A percentile compares a stretch with the other conserved stretches of the same genome.
These are phyloP conservation scores for Pollenia labialis DNA, from an alignment of 2,888 invertebrate genomes.

Conservation along the genomic window DNA sequence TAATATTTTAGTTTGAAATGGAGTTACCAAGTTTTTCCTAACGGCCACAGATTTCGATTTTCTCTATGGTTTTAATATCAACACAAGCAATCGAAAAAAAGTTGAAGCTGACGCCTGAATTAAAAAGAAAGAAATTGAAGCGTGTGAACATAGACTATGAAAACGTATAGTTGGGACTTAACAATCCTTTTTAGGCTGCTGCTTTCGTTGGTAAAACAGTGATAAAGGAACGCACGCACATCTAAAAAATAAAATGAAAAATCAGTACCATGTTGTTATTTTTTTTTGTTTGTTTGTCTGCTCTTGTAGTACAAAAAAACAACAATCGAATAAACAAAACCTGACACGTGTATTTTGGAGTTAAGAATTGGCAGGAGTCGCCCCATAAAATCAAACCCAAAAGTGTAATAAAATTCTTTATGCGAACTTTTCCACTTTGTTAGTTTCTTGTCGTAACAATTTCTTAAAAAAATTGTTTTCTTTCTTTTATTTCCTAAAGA, in stretches of 20 bases:
- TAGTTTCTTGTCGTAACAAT: slow-evolving; percentile 63
- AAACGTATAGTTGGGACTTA: slow-evolving; percentile 18
- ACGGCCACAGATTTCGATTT: too few species aligned
- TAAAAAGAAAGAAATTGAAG: neutral
- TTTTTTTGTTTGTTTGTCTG: slow-evolving; percentile 8
- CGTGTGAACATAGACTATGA: too few species aligned
- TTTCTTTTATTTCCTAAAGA: neutral
- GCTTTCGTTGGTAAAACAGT: neutral
- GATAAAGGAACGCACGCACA: neutral
- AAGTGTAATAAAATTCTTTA: slow-evolving; percentile 66
- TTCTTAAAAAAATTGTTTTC: slow-evolving; percentile 51
- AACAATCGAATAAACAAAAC: slow-evolving; percentile 30
- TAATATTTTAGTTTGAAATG: too few species aligned
- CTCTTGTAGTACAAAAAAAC: neutral
- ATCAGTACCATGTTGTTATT: slow-evolving; percentile 51
- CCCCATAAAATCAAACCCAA: neutral
- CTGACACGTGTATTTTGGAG: slow-evolving; percentile 17
- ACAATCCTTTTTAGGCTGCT: neutral
- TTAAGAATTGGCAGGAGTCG: neutral
- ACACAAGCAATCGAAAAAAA: too few species aligned
- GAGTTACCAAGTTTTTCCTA: too few species aligned
- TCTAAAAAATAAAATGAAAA: slow-evolving; percentile 6
- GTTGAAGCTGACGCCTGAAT: too few species aligned
- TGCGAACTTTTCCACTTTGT: slow-evolving; percentile 71
- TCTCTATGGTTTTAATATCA: too few species aligned